Conservation (phyloP, 2,888 invertebrate species). For the Caenorhabditis wallacei region DNA sequence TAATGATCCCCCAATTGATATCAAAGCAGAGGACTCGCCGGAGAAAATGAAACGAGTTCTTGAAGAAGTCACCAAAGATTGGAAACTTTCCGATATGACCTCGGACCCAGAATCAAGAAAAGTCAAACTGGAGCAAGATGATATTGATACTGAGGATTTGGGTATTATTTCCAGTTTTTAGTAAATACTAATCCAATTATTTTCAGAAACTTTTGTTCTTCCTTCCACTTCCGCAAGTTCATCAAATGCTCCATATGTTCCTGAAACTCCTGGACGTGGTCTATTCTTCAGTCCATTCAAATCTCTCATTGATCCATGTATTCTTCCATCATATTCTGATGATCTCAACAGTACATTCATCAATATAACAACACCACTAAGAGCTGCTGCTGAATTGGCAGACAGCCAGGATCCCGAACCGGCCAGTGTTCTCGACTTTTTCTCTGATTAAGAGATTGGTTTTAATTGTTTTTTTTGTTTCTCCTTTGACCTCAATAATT, state of each 20-base stretch:
- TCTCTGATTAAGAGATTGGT: conserved; percentile 2
- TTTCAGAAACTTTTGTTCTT: conserved; percentile 38
- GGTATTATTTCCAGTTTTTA: conserved; percentile 1
- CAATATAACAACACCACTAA: conserved; percentile 1
- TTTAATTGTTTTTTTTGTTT: neutral
- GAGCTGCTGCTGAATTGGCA: neutral
- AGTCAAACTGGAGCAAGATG: neutral
- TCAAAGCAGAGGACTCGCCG: neutral
- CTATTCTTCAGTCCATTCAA: conserved; percentile 43
- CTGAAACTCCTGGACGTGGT: conserved; percentile 51
- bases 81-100: neutral
- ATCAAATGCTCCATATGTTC: conserved; percentile 17
- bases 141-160: conserved; percentile 29
- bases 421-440: conserved; percentile 17
- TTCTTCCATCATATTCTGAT: conserved; percentile 29
- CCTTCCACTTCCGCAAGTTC: neutral
- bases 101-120: neutral
- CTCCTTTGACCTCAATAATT: neutral
- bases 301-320: conserved; percentile 37
- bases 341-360: conserved; percentile 8
- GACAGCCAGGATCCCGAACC: neutral
- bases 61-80: neutral
- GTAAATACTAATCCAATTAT: neutral
- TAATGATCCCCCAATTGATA: neutral
- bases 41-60: neutral